phyloP scores from a whole-genome alignment of 2,888 invertebrate species.

The Catocala fraxini region DNA sequence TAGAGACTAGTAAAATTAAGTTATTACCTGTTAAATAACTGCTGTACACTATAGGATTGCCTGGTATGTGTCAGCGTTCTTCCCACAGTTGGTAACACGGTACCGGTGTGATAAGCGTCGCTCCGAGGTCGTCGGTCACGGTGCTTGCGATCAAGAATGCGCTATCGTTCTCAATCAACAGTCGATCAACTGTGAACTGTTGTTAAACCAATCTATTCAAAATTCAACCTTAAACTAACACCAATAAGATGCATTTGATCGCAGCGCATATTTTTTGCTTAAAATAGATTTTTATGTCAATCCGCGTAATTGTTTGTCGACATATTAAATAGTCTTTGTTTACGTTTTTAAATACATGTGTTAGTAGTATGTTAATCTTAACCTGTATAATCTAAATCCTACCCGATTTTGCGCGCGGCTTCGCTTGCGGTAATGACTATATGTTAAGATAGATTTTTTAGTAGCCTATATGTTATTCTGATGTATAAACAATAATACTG shows the following conservation, averaged over 20 bases:
- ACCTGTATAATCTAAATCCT: too few relatives aligned
- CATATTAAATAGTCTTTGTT: slow-evolving; percentile 22
- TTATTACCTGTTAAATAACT: too few relatives aligned
- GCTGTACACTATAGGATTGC: too few relatives aligned
- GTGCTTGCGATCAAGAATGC: slow-evolving; percentile 57
- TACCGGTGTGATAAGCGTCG: slow-evolving; percentile 33
- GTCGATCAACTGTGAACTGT: slow-evolving; percentile 55
- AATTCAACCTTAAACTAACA: slow-evolving; percentile 13
- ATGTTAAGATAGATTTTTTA: too few relatives aligned
- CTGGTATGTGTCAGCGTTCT: too few relatives aligned
- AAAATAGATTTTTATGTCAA: slow-evolving; percentile 21
- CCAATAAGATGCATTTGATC: slow-evolving; percentile 2
- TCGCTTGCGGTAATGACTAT: too few relatives aligned
- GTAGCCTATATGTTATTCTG: too few relatives aligned
- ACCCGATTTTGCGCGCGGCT: too few relatives aligned
- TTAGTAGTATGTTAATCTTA: too few relatives aligned
- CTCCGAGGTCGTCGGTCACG: slow-evolving; percentile 56
- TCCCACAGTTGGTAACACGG: slow-evolving; percentile 17
- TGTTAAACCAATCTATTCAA: slow-evolving; percentile 23
- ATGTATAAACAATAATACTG: too few relatives aligned
- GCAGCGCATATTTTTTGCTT: background rate
- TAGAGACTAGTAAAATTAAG: too few relatives aligned
- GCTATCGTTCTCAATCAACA: slow-evolving; percentile 47
- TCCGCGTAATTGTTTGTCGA: background rate
- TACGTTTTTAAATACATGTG: slow-evolving; percentile 10